phyloP scores from a whole-genome alignment of 1,140 invertebrate genomes.

The Caenorhabditis tropicalis region DNA sequence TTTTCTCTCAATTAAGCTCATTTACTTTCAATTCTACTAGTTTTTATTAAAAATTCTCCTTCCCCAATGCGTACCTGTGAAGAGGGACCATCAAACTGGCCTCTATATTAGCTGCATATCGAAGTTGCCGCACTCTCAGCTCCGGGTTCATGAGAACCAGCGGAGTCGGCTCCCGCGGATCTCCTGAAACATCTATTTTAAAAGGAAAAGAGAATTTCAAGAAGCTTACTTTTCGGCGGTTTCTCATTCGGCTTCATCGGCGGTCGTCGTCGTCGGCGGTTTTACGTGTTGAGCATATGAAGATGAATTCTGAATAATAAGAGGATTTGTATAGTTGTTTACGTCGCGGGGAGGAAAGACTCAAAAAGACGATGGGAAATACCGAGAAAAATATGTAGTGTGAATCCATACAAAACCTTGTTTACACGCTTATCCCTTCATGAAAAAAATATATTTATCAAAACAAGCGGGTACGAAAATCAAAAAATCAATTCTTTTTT shows the following conservation, averaged over 20 bases:
- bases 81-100: not conserved
- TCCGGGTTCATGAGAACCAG: slow-evolving; percentile 23
- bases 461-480: too few relatives aligned
- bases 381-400: too few relatives aligned
- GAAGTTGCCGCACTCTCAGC: not conserved
- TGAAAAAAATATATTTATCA: too few relatives aligned
- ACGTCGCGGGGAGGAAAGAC: too few relatives aligned
- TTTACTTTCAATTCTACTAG: not conserved
- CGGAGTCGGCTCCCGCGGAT: slow-evolving; percentile 10
- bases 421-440: too few relatives aligned
- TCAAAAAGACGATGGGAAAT: too few relatives aligned
- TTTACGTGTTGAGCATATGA: not conserved
- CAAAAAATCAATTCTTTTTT: too few relatives aligned
- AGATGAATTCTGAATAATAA: not conserved
- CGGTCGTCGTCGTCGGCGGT: not conserved
- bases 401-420: too few relatives aligned
- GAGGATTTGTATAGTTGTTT: not conserved
- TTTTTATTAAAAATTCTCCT: not conserved
- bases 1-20: not conserved
- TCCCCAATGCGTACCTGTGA: not conserved
- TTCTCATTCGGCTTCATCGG: not conserved
- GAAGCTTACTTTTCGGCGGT: not conserved
- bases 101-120: slow-evolving; percentile 14
- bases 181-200: not conserved
- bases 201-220: not conserved